These are phyloP conservation scores for Sapajus apella DNA, from an alignment of 2,113 vertebrate species.

Conservation along the genomic window DNA sequence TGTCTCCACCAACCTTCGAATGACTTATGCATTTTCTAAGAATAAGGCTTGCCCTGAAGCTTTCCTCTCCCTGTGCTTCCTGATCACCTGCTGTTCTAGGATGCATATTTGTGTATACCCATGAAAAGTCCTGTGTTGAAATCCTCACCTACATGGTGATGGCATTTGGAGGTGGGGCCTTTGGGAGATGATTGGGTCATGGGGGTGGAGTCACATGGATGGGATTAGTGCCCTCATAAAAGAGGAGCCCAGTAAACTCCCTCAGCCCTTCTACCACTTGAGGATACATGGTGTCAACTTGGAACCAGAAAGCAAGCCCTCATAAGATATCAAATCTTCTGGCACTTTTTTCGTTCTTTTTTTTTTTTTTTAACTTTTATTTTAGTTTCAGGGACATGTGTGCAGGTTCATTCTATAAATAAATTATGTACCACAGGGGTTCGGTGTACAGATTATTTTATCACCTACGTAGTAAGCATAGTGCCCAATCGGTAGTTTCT, in stretches of 20 bases:
- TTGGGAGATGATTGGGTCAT: neutral
- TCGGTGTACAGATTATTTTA: no score
- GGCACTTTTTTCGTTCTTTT: no score
- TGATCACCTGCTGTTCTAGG: neutral
- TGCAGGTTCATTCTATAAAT: no score
- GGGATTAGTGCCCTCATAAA: neutral
- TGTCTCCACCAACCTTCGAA: no score
- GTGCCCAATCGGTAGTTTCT: no score
- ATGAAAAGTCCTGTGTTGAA: neutral
- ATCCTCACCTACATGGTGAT: neutral
- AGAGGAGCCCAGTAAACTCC: no score
- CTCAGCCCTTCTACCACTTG: accelerated
- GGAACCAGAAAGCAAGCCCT: neutral
- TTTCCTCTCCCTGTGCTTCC: neutral
- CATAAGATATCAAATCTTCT: neutral
- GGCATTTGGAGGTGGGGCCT: neutral
- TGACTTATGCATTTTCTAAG: no score
- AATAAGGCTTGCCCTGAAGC: accelerated
- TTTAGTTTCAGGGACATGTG: no score
- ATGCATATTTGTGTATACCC: no score
- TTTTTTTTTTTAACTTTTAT: no score
- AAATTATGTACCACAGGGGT: no score
- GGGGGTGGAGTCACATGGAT: neutral
- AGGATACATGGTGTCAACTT: neutral
- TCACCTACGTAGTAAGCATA: no score